phyloP scores from a whole-genome alignment of 2,888 invertebrate genomes.

The Synergus japonicus region DNA sequence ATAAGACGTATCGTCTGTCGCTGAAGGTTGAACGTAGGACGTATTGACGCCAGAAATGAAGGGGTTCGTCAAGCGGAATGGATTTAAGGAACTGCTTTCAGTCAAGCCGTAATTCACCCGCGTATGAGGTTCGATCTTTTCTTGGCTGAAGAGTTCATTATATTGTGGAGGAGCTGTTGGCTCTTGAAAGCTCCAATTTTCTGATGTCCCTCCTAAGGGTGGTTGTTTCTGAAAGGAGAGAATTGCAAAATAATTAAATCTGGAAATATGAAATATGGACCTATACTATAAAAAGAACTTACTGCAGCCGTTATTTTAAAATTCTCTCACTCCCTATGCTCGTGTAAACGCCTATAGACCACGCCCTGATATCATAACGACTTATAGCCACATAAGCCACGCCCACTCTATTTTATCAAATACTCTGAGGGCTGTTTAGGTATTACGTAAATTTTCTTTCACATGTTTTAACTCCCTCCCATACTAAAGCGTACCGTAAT shows the following conservation, averaged over 20 bases:
- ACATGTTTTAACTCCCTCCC: too few relatives aligned
- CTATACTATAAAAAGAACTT: too few relatives aligned
- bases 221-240: conserved; percentile 69
- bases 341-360: too few relatives aligned
- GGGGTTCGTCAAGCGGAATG: conserved; percentile 73
- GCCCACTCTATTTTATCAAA: too few relatives aligned
- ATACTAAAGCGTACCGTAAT: too few relatives aligned
- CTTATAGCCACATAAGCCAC: too few relatives aligned
- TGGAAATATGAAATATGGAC: too few relatives aligned
- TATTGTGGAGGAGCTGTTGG: conserved; percentile 54
- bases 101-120: conserved; percentile 73
- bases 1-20: conserved; percentile 79
- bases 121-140: conserved; percentile 65
- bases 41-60: conserved; percentile 71
- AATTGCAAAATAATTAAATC: neutral
- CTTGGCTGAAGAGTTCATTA: conserved; percentile 42
- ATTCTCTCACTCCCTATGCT: too few relatives aligned
- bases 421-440: too few relatives aligned
- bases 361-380: too few relatives aligned
- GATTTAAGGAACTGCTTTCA: conserved; percentile 66
- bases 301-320: too few relatives aligned
- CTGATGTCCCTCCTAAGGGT: conserved; percentile 64
- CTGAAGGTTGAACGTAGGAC: conserved; percentile 72
- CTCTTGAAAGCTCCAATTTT: conserved; percentile 67
- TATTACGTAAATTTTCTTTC: too few relatives aligned